phyloP scores from a whole-genome alignment of 2,113 vertebrate genomes.

The Natator depressus region DNA sequence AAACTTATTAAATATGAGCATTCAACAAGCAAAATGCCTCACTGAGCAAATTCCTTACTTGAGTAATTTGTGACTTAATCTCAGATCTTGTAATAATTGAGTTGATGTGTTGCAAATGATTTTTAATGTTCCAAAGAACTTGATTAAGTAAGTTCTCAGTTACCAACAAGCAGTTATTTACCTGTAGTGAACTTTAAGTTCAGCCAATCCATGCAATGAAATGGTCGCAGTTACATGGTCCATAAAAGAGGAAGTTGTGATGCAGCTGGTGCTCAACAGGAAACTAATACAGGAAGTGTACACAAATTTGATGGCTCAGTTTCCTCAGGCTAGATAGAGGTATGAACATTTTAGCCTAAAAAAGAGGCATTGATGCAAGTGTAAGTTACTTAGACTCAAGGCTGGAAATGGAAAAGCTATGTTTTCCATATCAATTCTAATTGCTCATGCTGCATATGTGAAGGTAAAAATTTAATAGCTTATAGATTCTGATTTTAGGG shows the following conservation, averaged over 20 bases:
- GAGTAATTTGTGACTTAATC: neutral
- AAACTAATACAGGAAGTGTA: slow-evolving; percentile 19
- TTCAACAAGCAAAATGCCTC: neutral
- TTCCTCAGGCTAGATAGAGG: slow-evolving; percentile 22
- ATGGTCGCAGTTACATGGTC: slow-evolving; percentile 15
- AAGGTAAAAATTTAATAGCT: neutral
- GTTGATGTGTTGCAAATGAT: neutral
- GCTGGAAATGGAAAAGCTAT: neutral
- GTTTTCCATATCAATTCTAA: neutral
- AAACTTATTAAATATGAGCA: neutral
- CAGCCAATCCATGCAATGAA: neutral
- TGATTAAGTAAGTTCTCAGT: neutral
- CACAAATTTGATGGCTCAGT: slow-evolving; percentile 18
- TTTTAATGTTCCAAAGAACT: neutral
- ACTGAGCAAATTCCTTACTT: neutral
- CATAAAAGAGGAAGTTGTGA: slow-evolving; percentile 48
- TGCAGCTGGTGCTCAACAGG: slow-evolving; percentile 5
- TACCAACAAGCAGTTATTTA: rapidly evolving
- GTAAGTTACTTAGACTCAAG: neutral
- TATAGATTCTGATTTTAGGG: neutral
- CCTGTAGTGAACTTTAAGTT: neutral
- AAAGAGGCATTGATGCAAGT: neutral
- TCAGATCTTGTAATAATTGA: neutral
- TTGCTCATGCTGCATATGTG: rapidly evolving
- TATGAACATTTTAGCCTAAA: neutral